Evolutionary conservation across 2,113 vertebrate species (phyloP).

Genomic region (Vicugna pacos): DNA sequence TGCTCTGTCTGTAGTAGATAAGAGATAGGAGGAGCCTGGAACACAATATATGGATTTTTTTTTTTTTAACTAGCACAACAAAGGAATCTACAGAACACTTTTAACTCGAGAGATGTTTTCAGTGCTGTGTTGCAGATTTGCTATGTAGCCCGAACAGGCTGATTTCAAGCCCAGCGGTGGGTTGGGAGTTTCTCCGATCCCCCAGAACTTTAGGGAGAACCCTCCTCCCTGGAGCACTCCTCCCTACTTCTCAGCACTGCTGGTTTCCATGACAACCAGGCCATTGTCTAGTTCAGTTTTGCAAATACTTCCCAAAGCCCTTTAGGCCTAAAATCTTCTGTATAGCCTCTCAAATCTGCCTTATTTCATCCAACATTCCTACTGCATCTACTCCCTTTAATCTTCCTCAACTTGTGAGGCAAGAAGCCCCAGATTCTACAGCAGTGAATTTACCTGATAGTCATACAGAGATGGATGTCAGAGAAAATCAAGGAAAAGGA

Average conservation of each 20-base stretch:
- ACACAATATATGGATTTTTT: constrained; percentile 76
- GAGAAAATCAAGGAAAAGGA: neutral
- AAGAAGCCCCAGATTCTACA: constrained; percentile 27
- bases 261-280: constrained; percentile 79
- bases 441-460: constrained; percentile 19
- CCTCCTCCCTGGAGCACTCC: constrained; percentile 40
- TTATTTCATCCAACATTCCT: constrained; percentile 36
- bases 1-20: constrained; percentile 78
- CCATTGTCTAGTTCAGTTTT: constrained; percentile 74
- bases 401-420: constrained; percentile 45
- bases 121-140: constrained; percentile 23
- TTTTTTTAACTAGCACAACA: neutral
- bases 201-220: constrained; percentile 70
- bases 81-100: constrained; percentile 59
- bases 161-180: constrained; percentile 57
- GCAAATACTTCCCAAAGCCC: constrained; percentile 73
- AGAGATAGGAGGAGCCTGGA: constrained; percentile 77
- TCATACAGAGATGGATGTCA: neutral
- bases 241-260: constrained; percentile 36
- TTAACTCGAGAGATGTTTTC: constrained; percentile 59
- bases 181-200: constrained; percentile 49
- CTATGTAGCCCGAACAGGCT: constrained; percentile 8
- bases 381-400: constrained; percentile 53
- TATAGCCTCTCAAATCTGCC: constrained; percentile 53
- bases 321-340: constrained; percentile 76